A percentile compares a stretch with the other conserved stretches of the same genome.
phyloP scores from a whole-genome alignment of 1,140 invertebrate genomes.

The Micrasema minimum region DNA sequence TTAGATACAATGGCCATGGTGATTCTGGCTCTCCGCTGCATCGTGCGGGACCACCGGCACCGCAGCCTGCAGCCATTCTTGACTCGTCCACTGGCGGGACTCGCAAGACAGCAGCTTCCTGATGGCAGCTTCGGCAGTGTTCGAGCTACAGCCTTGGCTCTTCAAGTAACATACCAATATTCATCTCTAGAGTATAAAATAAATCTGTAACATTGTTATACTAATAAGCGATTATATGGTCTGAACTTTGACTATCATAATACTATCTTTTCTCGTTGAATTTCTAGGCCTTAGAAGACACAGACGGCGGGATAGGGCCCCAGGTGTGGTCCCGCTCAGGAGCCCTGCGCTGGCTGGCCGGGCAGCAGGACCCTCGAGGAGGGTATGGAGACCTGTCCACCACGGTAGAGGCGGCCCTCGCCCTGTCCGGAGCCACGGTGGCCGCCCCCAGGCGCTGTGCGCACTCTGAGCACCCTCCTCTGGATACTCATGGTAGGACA shows the following conservation, averaged over 20 bases:
- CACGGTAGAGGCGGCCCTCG: constrained; percentile 81
- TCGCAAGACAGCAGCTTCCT: constrained; percentile 79
- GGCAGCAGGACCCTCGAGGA: constrained; percentile 78
- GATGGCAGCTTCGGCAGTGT: constrained; percentile 86
- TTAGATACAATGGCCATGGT: constrained; percentile 86
- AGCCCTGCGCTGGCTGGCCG: constrained; percentile 77
- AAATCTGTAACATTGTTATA: too few species aligned
- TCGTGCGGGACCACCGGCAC: constrained; percentile 85
- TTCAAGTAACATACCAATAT: constrained; percentile 76
- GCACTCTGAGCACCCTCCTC: constrained; percentile 43
- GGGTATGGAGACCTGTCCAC: constrained; percentile 79
- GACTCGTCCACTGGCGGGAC: constrained; percentile 75
- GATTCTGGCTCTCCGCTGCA: constrained; percentile 83
- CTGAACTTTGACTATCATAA: too few species aligned
- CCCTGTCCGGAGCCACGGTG: constrained; percentile 74
- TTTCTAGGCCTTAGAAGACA: constrained; percentile 76
- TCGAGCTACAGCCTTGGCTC: constrained; percentile 82
- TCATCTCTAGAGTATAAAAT: too few species aligned
- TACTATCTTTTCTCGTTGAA: too few species aligned
- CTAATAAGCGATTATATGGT: too few species aligned
- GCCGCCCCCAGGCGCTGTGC: constrained; percentile 69
- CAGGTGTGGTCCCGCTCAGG: constrained; percentile 79
- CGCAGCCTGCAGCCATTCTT: constrained; percentile 82
- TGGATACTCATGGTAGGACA: constrained; percentile 61
- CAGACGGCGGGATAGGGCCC: constrained; percentile 70